Conservation (phyloP, 2,113 vertebrate species). For the Petaurus breviceps region DNA sequence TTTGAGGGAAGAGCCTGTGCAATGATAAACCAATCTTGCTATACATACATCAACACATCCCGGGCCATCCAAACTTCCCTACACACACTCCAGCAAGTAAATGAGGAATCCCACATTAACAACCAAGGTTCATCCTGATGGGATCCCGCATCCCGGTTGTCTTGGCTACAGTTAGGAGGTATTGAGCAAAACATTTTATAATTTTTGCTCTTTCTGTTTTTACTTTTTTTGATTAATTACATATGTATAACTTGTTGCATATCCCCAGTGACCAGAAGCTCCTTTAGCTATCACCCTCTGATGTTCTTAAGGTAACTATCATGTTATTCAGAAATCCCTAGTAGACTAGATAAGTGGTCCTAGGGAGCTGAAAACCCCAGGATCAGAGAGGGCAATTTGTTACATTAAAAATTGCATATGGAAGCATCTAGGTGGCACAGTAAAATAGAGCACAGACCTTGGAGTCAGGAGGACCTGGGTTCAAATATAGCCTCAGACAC, state of each 20-base stretch:
- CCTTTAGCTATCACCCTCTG: no score
- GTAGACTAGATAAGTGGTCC: not conserved
- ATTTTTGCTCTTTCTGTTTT: not conserved
- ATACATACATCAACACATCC: not conserved
- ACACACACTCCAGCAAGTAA: not conserved
- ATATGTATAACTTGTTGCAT: not conserved
- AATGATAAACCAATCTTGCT: not conserved
- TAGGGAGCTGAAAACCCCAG: not conserved
- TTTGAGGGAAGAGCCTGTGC: not conserved
- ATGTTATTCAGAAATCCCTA: not conserved
- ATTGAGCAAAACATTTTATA: not conserved
- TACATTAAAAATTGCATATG: not conserved
- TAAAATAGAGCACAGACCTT: no score
- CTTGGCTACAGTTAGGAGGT: not conserved
- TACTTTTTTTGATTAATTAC: not conserved
- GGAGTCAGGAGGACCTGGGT: no score
- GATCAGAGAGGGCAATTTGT: not conserved
- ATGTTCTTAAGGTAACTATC: not conserved
- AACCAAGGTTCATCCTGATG: not conserved
- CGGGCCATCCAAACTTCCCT: no score
- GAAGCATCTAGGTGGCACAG: no score
- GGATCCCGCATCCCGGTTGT: not conserved
- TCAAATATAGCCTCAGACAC: no score
- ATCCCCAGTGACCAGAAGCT: not conserved
- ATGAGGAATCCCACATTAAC: not conserved